phyloP scores from a whole-genome alignment of 2,797 vertebrate genomes.

The Gymnopithys bicolor region DNA sequence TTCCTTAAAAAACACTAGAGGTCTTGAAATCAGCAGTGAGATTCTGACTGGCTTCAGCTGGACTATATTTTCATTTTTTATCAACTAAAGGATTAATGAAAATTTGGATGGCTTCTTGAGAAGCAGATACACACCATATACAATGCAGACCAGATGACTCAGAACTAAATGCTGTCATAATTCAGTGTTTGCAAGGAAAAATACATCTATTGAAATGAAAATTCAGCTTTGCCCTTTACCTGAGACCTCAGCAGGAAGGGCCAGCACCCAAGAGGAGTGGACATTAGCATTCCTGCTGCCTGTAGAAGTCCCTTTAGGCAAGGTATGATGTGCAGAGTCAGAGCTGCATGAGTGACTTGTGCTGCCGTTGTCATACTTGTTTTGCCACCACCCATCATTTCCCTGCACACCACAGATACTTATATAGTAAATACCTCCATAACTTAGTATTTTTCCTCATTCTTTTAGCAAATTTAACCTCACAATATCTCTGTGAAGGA shows the following conservation, averaged over 20 bases:
- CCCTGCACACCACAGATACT: neutral
- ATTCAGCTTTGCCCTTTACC: neutral
- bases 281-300: neutral
- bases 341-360: neutral
- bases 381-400: neutral
- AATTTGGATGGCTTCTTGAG: neutral
- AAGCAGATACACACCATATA: neutral
- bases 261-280: neutral
- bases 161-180: neutral
- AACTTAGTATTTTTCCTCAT: neutral
- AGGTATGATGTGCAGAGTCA: neutral
- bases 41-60: neutral
- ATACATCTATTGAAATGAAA: neutral
- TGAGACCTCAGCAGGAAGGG: neutral
- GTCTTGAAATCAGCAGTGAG: neutral
- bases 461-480: neutral
- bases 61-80: neutral
- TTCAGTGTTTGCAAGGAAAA: neutral
- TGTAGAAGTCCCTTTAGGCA: neutral
- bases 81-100: neutral
- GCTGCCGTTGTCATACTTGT: neutral
- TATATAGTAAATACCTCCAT: neutral
- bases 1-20: neutral
- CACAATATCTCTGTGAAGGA: neutral
- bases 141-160: neutral